Conservation (phyloP, 92 coral and sea anemone species). For the Blastomussa wellsi region DNA sequence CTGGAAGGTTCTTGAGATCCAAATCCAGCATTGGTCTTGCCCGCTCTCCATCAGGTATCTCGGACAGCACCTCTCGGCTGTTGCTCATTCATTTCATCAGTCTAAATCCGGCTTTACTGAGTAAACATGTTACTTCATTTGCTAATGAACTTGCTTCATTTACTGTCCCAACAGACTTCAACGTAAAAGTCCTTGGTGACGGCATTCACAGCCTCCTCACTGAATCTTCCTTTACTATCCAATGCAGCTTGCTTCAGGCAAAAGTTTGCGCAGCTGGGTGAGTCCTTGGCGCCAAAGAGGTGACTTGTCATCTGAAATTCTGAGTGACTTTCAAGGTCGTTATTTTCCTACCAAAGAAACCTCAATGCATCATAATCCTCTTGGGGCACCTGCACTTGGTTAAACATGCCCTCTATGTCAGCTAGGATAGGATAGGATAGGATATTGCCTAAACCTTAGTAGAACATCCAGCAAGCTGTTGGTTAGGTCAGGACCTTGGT, state of each 20-base stretch:
- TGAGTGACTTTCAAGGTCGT: constrained; percentile 41
- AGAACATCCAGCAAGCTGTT: constrained; percentile 64
- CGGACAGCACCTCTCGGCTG: too few species aligned
- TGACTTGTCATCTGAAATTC: constrained; percentile 67
- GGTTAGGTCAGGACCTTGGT: constrained; percentile 66
- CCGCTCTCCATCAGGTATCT: constrained; percentile 47
- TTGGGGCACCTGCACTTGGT: constrained; percentile 68
- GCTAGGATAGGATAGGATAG: constrained; percentile 58
- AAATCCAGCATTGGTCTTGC: constrained; percentile 15
- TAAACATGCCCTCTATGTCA: constrained; percentile 67
- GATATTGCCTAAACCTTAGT: constrained; percentile 61
- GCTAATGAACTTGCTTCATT: constrained; percentile 38
- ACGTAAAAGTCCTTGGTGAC: constrained; percentile 64
- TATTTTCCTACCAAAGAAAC: constrained; percentile 65
- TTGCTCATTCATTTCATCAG: constrained; percentile 42
- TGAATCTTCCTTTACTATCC: too few species aligned
- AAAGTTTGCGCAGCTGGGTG: constrained; percentile 59
- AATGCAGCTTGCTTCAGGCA: too few species aligned
- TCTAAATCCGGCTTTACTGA: constrained; percentile 49
- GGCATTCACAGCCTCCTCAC: too few species aligned
- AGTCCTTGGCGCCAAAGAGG: too few species aligned
- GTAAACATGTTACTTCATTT: constrained; percentile 42
- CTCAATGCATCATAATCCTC: constrained; percentile 66
- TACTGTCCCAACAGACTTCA: constrained; percentile 55
- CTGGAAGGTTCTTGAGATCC: too few species aligned